Conservation (phyloP, 2,888 invertebrate genomes). For the Girardia tigrina region DNA sequence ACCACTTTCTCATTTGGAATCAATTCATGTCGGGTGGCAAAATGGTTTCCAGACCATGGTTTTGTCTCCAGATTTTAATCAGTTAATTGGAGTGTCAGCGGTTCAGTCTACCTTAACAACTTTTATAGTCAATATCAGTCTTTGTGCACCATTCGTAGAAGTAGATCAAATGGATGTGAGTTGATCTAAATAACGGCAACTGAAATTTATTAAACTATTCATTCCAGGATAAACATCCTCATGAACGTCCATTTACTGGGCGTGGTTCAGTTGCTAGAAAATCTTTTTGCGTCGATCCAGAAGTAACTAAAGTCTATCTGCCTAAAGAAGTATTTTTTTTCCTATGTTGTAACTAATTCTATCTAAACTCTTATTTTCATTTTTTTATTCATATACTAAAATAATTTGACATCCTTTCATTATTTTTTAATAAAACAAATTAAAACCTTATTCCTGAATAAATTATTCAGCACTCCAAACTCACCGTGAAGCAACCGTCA, state of each 20-base stretch:
- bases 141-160: slow-evolving; percentile 33
- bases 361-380: too few relatives aligned
- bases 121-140: slow-evolving; percentile 71
- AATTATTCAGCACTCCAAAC: not conserved
- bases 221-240: not conserved
- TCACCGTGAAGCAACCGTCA: not conserved
- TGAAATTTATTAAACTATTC: too few relatives aligned
- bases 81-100: slow-evolving; percentile 73
- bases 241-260: not conserved
- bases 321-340: not conserved
- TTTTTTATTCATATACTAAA: too few relatives aligned
- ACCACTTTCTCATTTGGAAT: slow-evolving; percentile 63
- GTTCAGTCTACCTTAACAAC: slow-evolving; percentile 71
- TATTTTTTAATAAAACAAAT: too few relatives aligned
- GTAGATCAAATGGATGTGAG: not conserved
- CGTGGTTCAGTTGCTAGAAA: not conserved
- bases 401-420: too few relatives aligned
- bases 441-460: too few relatives aligned
- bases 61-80: slow-evolving; percentile 60
- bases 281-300: not conserved
- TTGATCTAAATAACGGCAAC: not conserved
- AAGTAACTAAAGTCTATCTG: not conserved
- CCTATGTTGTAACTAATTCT: too few relatives aligned
- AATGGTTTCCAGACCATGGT: slow-evolving; percentile 72
- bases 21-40: slow-evolving; percentile 64